phyloP scores from a whole-genome alignment of 2,113 vertebrate genomes.

The Cardinalis cardinalis region DNA sequence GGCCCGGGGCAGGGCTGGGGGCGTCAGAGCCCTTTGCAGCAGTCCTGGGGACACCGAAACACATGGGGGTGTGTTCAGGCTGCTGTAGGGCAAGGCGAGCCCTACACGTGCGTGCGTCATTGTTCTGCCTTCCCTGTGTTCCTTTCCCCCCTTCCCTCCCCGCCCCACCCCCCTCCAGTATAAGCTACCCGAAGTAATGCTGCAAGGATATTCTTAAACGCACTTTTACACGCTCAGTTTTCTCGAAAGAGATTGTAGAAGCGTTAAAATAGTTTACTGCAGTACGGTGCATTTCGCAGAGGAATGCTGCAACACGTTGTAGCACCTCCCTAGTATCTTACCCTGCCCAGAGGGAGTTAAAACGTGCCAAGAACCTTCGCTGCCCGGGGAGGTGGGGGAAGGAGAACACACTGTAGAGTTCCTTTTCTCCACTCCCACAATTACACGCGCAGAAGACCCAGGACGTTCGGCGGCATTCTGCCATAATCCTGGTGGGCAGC shows the following conservation, averaged over 20 bases:
- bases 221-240: rapidly evolving
- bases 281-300: rapidly evolving
- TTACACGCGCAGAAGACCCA: not conserved
- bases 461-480: rapidly evolving
- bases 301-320: not conserved
- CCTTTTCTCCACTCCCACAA: rapidly evolving
- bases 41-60: rapidly evolving
- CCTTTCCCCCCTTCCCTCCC: rapidly evolving
- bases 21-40: rapidly evolving
- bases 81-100: not conserved
- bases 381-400: not conserved
- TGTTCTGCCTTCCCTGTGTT: not conserved
- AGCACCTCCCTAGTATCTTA: rapidly evolving
- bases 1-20: not conserved
- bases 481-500: not conserved
- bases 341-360: rapidly evolving
- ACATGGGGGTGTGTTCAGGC: rapidly evolving
- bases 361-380: not conserved
- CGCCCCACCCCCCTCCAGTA: rapidly evolving
- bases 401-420: too few relatives aligned
- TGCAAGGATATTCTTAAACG: rapidly evolving
- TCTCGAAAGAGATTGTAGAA: rapidly evolving
- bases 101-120: not conserved
- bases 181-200: rapidly evolving
- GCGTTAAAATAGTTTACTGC: rapidly evolving